Percentiles rank a stretch among this genome's conserved stretches.
phyloP scores from a whole-genome alignment of 1,140 invertebrate species.

The Neodiprion lecontei region DNA sequence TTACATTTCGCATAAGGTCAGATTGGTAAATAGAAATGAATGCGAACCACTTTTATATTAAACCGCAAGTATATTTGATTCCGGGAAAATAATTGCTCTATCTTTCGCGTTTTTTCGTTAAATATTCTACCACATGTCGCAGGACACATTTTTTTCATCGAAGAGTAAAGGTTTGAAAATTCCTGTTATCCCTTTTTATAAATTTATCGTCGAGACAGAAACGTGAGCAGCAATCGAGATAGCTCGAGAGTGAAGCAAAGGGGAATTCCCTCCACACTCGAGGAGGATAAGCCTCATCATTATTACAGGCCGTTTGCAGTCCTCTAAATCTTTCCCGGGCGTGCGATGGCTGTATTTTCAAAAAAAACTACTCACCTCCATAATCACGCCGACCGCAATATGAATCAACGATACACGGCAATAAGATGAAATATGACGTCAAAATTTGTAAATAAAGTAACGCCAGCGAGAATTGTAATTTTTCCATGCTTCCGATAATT shows the following conservation, averaged over 20 bases:
- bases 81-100: not conserved
- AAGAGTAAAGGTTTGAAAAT: not conserved
- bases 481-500: no score
- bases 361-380: not conserved
- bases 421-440: no score
- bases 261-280: not conserved
- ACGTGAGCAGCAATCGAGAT: not conserved
- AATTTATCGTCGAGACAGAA: not conserved
- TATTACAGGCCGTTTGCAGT: not conserved
- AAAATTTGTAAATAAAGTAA: no score
- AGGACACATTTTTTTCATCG: not conserved
- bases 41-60: no score
- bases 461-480: no score
- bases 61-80: not conserved
- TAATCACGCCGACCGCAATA: no score
- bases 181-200: not conserved
- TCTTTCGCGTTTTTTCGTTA: not conserved
- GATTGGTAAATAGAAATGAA: no score
- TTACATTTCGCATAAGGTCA: no score
- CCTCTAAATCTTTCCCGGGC: not conserved
- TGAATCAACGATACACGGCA: no score
- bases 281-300: not conserved
- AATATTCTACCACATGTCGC: not conserved
- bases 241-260: not conserved
- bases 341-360: not conserved